These are phyloP conservation scores for Enteromius trimaculatus DNA, from an alignment of 2,797 vertebrate genomes.

Conservation along the genomic window DNA sequence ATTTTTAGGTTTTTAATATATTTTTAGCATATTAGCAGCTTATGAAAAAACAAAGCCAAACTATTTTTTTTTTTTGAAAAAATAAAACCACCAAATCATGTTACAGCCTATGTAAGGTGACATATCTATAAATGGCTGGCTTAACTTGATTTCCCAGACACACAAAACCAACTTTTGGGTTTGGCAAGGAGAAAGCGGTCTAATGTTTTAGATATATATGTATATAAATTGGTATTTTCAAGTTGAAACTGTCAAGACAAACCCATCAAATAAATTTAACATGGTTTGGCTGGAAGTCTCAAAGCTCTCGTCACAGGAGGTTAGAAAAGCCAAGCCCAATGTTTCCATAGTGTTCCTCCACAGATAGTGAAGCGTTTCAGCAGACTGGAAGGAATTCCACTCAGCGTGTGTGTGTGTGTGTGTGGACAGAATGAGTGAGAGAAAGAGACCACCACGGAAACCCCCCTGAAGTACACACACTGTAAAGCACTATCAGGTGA, in stretches of 20 bases:
- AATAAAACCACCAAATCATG: not conserved
- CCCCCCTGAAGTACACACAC: constrained; percentile 11
- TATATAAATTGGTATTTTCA: constrained; percentile 27
- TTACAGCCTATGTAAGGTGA: constrained; percentile 60
- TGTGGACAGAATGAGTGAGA: constrained; percentile 6
- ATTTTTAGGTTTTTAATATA: not conserved
- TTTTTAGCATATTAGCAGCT: not conserved
- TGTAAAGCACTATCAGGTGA: constrained; percentile 30
- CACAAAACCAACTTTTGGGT: constrained; percentile 51
- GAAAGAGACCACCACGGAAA: constrained; percentile 14
- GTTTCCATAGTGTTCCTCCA: constrained; percentile 28
- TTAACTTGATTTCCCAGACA: constrained; percentile 59
- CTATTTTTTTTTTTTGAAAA: not conserved
- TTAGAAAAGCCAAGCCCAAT: constrained; percentile 23
- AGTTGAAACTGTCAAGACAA: constrained; percentile 40
- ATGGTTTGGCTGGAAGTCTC: constrained; percentile 14
- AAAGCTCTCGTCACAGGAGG: constrained; percentile 22
- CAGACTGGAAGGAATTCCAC: constrained; percentile 36
- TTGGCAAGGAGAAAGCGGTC: constrained; percentile 54
- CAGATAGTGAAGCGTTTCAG: constrained; percentile 31
- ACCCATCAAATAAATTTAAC: constrained; percentile 35
- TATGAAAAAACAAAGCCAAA: not conserved
- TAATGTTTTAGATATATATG: constrained; percentile 51
- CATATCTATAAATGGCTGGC: constrained; percentile 60
- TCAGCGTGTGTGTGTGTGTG: not conserved